These are phyloP conservation scores for Watsonalla cultraria DNA, from an alignment of 2,888 invertebrate species.

Conservation along the genomic window DNA sequence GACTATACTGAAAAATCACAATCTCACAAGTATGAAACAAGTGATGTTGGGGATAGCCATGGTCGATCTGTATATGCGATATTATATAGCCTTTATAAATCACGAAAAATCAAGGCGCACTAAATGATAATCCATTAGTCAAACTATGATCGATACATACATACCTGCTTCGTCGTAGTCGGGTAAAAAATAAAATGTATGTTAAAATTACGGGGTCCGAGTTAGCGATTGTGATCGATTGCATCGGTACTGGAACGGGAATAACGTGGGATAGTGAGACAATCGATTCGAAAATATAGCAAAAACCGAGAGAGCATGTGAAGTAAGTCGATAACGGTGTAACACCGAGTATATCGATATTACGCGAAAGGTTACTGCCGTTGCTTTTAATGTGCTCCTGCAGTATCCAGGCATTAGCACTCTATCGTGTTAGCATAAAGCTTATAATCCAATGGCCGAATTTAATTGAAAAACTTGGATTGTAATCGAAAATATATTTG, in stretches of 20 bases:
- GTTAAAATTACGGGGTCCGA: constrained; percentile 1
- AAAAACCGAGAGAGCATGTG: constrained; percentile 42
- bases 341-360: constrained; percentile 13
- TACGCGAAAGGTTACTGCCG: constrained; percentile 15
- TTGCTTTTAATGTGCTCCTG: constrained; percentile 3
- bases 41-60: too few relatives aligned
- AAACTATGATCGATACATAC: too few relatives aligned
- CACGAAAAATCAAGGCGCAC: too few relatives aligned
- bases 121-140: too few relatives aligned
- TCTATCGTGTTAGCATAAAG: not conserved
- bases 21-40: too few relatives aligned
- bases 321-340: constrained; percentile 35
- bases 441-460: not conserved
- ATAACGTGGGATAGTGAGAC: constrained; percentile 24
- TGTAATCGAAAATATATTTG: not conserved
- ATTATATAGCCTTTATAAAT: too few relatives aligned
- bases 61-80: too few relatives aligned
- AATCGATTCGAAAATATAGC: constrained; percentile 38
- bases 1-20: too few relatives aligned
- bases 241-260: constrained; percentile 23
- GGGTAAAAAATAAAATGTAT: too few relatives aligned
- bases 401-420: not conserved
- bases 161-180: too few relatives aligned
- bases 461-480: not conserved
- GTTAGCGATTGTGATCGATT: constrained; percentile 16